Evolutionary conservation across 2,113 vertebrate species (phyloP).

Genomic region (Rhabdomys dilectus): DNA sequence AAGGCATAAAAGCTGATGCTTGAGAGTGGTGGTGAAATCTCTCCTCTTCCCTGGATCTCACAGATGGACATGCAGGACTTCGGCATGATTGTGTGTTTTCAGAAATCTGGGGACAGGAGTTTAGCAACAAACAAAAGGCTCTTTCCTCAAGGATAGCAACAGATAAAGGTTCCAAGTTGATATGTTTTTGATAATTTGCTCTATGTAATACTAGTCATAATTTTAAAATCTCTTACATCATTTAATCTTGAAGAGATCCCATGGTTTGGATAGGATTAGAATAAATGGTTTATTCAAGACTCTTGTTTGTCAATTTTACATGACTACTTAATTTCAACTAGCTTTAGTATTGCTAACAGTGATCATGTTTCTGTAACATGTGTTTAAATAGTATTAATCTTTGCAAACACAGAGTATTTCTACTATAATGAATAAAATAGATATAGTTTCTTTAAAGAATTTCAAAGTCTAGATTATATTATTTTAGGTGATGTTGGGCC

Average conservation of each 20-base stretch:
- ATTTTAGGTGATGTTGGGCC: neutral
- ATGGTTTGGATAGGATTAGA: neutral
- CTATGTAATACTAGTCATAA: neutral
- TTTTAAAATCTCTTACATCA: neutral
- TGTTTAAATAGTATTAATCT: neutral
- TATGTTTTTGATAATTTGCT: neutral
- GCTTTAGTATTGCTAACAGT: neutral
- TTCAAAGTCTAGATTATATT: neutral
- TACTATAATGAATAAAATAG: slow-evolving; percentile 2
- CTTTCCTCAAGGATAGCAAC: neutral
- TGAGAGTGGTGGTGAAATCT: neutral
- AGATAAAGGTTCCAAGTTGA: neutral
- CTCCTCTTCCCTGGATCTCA: neutral
- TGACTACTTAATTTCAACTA: slow-evolving; percentile 24
- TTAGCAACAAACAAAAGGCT: neutral
- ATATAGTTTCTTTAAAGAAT: neutral
- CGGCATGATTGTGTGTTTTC: neutral
- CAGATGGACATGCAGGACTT: neutral
- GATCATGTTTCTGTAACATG: neutral
- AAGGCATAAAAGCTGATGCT: neutral
- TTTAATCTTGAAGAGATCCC: neutral
- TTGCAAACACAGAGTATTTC: neutral
- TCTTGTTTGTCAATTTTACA: neutral
- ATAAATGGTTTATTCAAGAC: neutral
- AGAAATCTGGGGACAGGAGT: neutral